Conservation (phyloP, 2,888 invertebrate genomes). For the Stenichneumon culpator region DNA sequence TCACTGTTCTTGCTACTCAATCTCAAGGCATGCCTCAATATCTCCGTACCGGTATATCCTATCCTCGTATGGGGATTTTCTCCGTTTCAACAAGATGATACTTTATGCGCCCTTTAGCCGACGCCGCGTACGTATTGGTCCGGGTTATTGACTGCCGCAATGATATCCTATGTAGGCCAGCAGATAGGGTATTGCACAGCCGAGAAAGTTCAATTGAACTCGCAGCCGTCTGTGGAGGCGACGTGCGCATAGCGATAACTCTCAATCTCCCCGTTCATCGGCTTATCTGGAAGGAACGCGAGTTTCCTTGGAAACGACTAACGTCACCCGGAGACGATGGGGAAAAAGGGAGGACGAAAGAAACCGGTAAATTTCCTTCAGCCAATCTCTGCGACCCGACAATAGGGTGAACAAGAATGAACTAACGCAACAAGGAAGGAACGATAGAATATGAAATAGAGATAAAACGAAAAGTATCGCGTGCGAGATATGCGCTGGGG, state of each 20-base stretch:
- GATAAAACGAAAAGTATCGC: not conserved
- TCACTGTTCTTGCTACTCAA: not conserved
- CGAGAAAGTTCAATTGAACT: constrained; percentile 31
- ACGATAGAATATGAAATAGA: not conserved
- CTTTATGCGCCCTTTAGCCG: constrained; percentile 9
- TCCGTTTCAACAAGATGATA: constrained; percentile 2
- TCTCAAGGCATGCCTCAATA: not conserved
- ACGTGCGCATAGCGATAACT: constrained; percentile 38
- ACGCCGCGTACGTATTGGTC: not conserved
- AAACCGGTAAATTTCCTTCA: constrained; percentile 34
- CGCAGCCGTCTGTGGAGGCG: not conserved
- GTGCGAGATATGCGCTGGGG: too few relatives aligned
- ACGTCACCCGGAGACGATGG: constrained; percentile 33
- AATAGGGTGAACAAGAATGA: not conserved
- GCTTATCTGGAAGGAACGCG: constrained; percentile 39
- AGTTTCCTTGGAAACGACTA: constrained; percentile 14
- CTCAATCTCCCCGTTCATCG: constrained; percentile 45
- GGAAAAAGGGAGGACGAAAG: constrained; percentile 15
- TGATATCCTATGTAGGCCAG: not conserved
- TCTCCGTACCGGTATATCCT: not conserved
- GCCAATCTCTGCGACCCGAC: constrained; percentile 13
- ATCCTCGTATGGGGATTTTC: not conserved
- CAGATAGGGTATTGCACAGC: not conserved
- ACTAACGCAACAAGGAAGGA: constrained; percentile 12
- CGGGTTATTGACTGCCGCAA: not conserved